phyloP scores from a whole-genome alignment of 2,888 invertebrate species.

The Andrena flavipes region DNA sequence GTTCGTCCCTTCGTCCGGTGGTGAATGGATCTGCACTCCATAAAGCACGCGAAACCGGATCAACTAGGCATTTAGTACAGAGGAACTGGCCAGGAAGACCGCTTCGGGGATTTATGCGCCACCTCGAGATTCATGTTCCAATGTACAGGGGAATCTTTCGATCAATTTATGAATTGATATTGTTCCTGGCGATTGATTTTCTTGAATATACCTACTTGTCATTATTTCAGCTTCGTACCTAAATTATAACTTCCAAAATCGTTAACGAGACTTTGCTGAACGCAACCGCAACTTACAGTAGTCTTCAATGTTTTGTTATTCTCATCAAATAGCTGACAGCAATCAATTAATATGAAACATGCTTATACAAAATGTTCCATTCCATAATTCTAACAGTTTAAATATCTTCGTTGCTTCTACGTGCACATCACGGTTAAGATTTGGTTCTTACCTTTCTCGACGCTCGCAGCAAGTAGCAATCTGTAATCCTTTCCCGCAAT shows the following conservation, averaged over 20 bases:
- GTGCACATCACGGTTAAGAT: too few species aligned
- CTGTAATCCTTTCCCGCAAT: too few species aligned
- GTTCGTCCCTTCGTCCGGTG: constrained; percentile 49
- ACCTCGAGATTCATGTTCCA: constrained; percentile 45
- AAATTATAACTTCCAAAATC: neutral
- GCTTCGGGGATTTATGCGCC: constrained; percentile 52
- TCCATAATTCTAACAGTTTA: too few species aligned
- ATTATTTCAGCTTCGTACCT: neutral
- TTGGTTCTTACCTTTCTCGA: too few species aligned
- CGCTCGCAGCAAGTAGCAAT: too few species aligned
- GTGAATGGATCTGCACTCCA: constrained; percentile 59
- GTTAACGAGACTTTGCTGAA: too few species aligned
- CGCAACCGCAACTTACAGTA: too few species aligned
- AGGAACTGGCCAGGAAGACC: constrained; percentile 53
- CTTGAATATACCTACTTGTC: neutral
- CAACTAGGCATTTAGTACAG: constrained; percentile 64
- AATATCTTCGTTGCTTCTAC: too few species aligned
- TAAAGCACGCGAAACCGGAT: constrained; percentile 67
- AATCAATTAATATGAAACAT: too few species aligned
- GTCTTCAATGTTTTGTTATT: too few species aligned
- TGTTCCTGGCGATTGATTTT: neutral
- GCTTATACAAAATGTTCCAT: too few species aligned
- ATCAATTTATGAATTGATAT: constrained; percentile 2
- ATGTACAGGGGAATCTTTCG: constrained; percentile 5
- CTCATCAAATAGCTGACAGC: too few species aligned